phyloP scores from a whole-genome alignment of 2,113 vertebrate genomes.

The Lonchura striata region DNA sequence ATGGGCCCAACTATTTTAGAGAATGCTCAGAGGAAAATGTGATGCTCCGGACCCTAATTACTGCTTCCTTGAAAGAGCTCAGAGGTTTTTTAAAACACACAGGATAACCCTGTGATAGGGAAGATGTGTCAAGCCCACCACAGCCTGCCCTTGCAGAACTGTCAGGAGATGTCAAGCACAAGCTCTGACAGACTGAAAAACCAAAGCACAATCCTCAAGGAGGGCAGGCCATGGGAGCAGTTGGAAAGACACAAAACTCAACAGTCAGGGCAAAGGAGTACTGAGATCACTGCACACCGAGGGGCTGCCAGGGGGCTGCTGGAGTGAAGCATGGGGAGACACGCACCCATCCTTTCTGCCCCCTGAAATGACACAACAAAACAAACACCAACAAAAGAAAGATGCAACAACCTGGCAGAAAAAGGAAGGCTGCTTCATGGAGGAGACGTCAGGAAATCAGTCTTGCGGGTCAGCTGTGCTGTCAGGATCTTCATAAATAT shows the following conservation, averaged over 20 bases:
- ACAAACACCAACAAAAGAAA: neutral
- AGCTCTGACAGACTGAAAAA: neutral
- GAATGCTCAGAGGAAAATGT: neutral
- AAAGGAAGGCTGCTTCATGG: neutral
- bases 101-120: neutral
- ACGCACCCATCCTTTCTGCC: neutral
- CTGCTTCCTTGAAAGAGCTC: neutral
- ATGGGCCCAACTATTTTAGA: neutral
- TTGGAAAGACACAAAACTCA: neutral
- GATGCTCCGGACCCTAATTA: neutral
- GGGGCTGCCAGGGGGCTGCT: neutral
- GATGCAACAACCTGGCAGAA: neutral
- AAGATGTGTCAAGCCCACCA: accelerated
- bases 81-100: neutral
- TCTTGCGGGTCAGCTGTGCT: constrained; percentile 14
- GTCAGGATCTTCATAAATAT: constrained; percentile 32
- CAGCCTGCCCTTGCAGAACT: neutral
- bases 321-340: accelerated
- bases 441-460: constrained; percentile 11
- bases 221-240: neutral
- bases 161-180: neutral
- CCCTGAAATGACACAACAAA: neutral
- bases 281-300: accelerated
- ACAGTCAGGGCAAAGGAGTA: neutral
- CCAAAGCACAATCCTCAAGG: neutral